phyloP scores from a whole-genome alignment of 1,140 invertebrate genomes.

The Drosophila sproati region DNA sequence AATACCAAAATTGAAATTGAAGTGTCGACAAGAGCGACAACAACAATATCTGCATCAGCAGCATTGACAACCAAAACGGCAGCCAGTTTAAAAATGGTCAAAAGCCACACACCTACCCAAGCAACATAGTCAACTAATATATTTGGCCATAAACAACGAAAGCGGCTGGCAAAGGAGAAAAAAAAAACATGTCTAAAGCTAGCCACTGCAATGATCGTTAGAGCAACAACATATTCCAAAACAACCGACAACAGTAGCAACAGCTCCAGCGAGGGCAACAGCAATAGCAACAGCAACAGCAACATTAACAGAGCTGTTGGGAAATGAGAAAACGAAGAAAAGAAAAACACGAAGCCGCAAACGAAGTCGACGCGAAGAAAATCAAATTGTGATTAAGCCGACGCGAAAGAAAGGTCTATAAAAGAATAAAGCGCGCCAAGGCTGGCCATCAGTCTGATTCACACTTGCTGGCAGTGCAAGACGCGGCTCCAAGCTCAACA shows the following conservation, averaged over 20 bases:
- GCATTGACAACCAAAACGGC: constrained; percentile 39
- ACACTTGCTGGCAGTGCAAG: constrained; percentile 64
- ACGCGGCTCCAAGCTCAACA: constrained; percentile 39
- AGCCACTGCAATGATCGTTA: constrained; percentile 41
- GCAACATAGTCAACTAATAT: constrained; percentile 72
- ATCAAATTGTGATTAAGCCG: constrained; percentile 73
- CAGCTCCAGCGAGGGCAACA: background rate
- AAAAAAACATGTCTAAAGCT: constrained; percentile 51
- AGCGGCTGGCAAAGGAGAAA: constrained; percentile 56
- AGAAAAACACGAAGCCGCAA: constrained; percentile 13
- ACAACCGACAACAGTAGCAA: background rate
- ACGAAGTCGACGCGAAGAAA: constrained; percentile 60
- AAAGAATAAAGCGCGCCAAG: constrained; percentile 80
- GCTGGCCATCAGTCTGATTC: constrained; percentile 74
- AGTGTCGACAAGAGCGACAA: constrained; percentile 60
- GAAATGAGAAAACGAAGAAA: constrained; percentile 21
- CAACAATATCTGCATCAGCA: constrained; percentile 5
- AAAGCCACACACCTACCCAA: constrained; percentile 62
- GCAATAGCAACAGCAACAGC: constrained; percentile 8
- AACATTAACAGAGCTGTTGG: constrained; percentile 28
- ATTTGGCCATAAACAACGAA: constrained; percentile 79
- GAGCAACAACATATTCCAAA: constrained; percentile 14
- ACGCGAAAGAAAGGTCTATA: constrained; percentile 76
- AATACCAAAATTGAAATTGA: constrained; percentile 76
- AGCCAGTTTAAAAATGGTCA: constrained; percentile 72